phyloP scores from a whole-genome alignment of 2,888 invertebrate species.

The Dorcus hopei region DNA sequence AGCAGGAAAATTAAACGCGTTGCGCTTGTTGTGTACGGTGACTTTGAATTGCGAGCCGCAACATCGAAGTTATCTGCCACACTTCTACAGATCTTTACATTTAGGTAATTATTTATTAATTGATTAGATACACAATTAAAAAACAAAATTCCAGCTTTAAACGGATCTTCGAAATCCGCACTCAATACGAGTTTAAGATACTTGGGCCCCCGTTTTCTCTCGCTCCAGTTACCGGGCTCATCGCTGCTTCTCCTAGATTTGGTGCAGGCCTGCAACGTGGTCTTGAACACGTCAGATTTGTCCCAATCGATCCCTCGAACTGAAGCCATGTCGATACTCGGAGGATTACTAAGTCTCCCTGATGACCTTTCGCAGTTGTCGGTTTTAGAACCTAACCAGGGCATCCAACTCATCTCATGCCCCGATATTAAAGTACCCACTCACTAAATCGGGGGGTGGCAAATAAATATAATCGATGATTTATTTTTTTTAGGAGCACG shows the following conservation, averaged over 20 bases:
- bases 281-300: constrained; percentile 78
- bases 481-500: constrained; percentile 67
- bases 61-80: constrained; percentile 69
- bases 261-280: constrained; percentile 84
- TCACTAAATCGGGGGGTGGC: neutral
- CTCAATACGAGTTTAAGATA: constrained; percentile 75
- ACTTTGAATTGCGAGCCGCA: constrained; percentile 74
- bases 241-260: constrained; percentile 84
- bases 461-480: neutral
- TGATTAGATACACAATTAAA: neutral
- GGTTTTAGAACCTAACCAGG: constrained; percentile 54
- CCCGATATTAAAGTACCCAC: constrained; percentile 69
- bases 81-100: constrained; percentile 87
- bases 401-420: constrained; percentile 54
- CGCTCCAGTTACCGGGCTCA: constrained; percentile 83
- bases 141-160: constrained; percentile 50
- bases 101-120: constrained; percentile 53
- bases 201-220: constrained; percentile 81
- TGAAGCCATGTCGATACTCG: constrained; percentile 87
- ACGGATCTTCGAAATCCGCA: constrained; percentile 69
- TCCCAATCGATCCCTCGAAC: constrained; percentile 69
- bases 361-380: constrained; percentile 58
- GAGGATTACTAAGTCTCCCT: constrained; percentile 80
- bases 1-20: constrained; percentile 79
- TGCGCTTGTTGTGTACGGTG: constrained; percentile 83